Percentiles rank a stretch among this genome's conserved stretches.
Evolutionary conservation across 92 coral and sea anemone genomes (phyloP).

Genomic region (Epizoanthus illoricatus): DNA sequence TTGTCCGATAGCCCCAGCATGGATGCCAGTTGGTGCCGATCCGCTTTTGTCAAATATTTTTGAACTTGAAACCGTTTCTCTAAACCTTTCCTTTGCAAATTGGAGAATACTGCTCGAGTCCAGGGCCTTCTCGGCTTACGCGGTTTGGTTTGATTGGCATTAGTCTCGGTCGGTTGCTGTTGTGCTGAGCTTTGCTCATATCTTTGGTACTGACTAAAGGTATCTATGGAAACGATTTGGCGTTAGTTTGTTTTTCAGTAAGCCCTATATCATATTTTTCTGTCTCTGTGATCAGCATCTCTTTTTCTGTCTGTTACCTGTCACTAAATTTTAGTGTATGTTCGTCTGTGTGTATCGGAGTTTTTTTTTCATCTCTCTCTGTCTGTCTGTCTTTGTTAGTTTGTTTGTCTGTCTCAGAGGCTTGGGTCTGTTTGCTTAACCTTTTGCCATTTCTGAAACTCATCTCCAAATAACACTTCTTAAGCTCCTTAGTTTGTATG

Average conservation of each 20-base stretch:
- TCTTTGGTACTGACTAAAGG: conserved; percentile 39
- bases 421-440: too few species aligned
- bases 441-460: too few species aligned
- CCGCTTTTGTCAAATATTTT: conserved; percentile 93
- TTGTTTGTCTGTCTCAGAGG: too few species aligned
- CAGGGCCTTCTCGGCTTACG: conserved; percentile 96
- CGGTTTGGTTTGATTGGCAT: conserved; percentile 66
- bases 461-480: too few species aligned
- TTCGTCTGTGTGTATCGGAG: too few species aligned
- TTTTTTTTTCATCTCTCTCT: too few species aligned
- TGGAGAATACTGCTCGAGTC: conserved; percentile 98
- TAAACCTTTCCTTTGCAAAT: conserved; percentile 92
- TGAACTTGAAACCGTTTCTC: conserved; percentile 95
- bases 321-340: too few species aligned
- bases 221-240: conserved; percentile 14
- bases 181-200: conserved; percentile 47
- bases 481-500: too few species aligned
- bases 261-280: not conserved
- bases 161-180: conserved; percentile 49
- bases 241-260: not conserved
- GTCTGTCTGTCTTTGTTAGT: too few species aligned
- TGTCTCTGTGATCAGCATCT: not conserved
- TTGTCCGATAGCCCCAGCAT: conserved; percentile 97
- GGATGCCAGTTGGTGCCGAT: conserved; percentile 92
- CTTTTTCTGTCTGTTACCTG: too few species aligned